Conservation (phyloP, 1,140 invertebrate genomes). For the Hydropsyche tenuis region DNA sequence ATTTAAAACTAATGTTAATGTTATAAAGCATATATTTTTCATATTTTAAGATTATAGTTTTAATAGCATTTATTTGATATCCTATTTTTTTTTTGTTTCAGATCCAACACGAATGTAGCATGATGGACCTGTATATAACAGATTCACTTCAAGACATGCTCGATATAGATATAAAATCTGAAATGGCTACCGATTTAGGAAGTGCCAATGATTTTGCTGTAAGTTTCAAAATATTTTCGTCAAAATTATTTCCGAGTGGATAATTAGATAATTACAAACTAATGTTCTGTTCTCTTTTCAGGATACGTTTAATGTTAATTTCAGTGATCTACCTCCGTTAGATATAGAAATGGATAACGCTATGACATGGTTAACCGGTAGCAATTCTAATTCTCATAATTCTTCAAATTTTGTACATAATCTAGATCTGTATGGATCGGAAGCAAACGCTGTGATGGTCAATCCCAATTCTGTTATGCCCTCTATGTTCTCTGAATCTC, state of each 20-base stretch:
- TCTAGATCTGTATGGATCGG: constrained; percentile 74
- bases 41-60: no score
- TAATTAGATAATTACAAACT: neutral
- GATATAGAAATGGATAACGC: constrained; percentile 71
- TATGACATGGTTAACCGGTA: constrained; percentile 63
- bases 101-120: constrained; percentile 59
- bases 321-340: constrained; percentile 70
- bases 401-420: constrained; percentile 72
- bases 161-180: constrained; percentile 81
- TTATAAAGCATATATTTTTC: no score
- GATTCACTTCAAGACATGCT: constrained; percentile 79
- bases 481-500: constrained; percentile 66
- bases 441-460: constrained; percentile 76
- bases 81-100: constrained; percentile 52
- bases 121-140: constrained; percentile 67
- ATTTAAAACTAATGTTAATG: no score
- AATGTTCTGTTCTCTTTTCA: constrained; percentile 48
- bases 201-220: constrained; percentile 68
- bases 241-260: neutral
- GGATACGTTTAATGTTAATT: constrained; percentile 64
- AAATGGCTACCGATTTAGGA: constrained; percentile 77
- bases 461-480: constrained; percentile 79
- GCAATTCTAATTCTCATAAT: constrained; percentile 63
- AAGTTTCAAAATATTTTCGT: constrained; percentile 50
- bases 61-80: no score